Base-by-base conservation (phyloP, 2,888 invertebrate species). In the Lucinisca nassula region DNA sequence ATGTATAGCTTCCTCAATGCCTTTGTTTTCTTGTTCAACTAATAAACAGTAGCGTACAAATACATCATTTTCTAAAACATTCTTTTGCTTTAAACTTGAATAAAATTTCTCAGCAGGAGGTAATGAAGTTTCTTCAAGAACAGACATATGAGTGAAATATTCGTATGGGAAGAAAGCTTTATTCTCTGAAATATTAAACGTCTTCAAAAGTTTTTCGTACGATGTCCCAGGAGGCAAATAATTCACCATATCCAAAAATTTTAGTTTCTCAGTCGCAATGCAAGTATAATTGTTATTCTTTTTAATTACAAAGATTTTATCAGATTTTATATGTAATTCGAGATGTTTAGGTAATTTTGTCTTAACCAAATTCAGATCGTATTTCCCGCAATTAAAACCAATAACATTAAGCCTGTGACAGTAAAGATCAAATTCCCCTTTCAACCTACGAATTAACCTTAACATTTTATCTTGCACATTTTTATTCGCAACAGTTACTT, bases 81-180 rank as follows among this genome's bases (percentile, higher is more conserved):
- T 75, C 4, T 32, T 27, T 32, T 75, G 75, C n/a, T 49, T 75
- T 30, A 75, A 75, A 21, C 17, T 30, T 3, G 51, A 75, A 21
- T 35, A 79, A 79, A 67, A 79, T 61, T 37, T n/a, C 27, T 79
- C 67, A 10, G 24, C 24, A 17, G 67, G 40, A n/a, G 79, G 79
- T 8, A 79, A 40, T 4, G 40, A 30, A 8, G 35, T 70, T 70
- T 79, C 70, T n/a, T 79, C 14, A 8, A 79, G 45, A 30, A 70
- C 70, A 27, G 32, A 35, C 6, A 79, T 45, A 21, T 79, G 24
- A 17, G 67, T 70, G 8, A 79, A 70, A 17, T 70, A 79, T 32
- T 79, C 79, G 32, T 79, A 79, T 3, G 79, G 79, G 24, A 79
- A 79, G 30, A 37, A 79, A 4, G 37, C 10, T 38, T 79, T 79